Base-by-base conservation (phyloP, 2,797 vertebrate genomes). In the Falco naumanni region DNA sequence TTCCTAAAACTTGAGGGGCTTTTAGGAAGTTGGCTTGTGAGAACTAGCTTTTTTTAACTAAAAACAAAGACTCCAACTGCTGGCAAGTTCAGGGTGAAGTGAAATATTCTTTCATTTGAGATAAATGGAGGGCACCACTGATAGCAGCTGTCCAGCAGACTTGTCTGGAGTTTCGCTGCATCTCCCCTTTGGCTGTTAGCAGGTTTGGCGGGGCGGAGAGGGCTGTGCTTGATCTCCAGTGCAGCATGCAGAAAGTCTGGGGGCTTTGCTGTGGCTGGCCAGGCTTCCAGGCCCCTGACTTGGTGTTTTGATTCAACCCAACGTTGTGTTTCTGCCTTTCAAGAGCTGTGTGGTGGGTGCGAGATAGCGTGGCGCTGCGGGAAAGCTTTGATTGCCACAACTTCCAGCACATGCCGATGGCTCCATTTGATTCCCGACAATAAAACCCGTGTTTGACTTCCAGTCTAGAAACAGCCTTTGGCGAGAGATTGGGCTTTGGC, bases 361-460 rank as follows among this genome's bases (percentile, higher is more conserved):
- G 37, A 95, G 95, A 90, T 88, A 83, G 80, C 18, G 1, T 22
- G 4, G 84, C 11, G 34, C 87, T 1, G 5, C 12, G 1, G 79
- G 90, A 57, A 50, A 68, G 82, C 92, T 94, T 75, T n/a, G 92
- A 82, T 83, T 28, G 56, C 37, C 0, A 0, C 22, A 16, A 24
- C 87, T 64, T 54, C 34, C 82, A 56, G 84, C 72, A 8, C 9
- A 1, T 7, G 7, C 80, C 11, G 2, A 12, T 33, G 76, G 71
- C 92, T 89, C 64, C 34, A 0, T 91, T 92, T 86, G 82, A 84
- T 86, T 93, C 68, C 47, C 4, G 0, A 57, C 89, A 83, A 48
- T 24, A 90, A 94, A 84, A 84, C 85, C 63, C 5, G 1, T 37
- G 85, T 83, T 89, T 93, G 91, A 48, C 92, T 97, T 64, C 72